Evolutionary conservation across 2,113 vertebrate species (phyloP).

Genomic region (Mirounga angustirostris): DNA sequence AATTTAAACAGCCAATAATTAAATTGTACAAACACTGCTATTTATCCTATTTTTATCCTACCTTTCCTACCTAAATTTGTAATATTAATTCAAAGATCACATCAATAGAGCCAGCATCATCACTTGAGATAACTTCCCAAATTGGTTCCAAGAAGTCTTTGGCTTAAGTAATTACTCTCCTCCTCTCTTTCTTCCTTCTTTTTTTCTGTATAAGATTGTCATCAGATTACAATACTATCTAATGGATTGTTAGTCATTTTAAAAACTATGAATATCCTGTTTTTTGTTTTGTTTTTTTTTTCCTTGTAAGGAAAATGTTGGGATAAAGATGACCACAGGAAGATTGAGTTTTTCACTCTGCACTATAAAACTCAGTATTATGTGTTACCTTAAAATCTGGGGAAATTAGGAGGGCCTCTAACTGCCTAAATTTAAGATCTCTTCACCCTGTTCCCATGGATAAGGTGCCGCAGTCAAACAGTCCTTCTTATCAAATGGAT

Average conservation of each 20-base stretch:
- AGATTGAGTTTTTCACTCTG: not conserved
- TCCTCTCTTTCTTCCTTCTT: not conserved
- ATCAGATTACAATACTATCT: not conserved
- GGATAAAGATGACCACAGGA: not conserved
- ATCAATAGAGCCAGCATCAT: not conserved
- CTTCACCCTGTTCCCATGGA: not conserved
- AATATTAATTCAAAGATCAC: not conserved
- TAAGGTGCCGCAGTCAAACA: not conserved
- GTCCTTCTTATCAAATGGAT: not conserved
- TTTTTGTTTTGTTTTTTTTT: not conserved
- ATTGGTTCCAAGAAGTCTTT: not conserved
- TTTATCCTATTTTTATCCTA: not conserved
- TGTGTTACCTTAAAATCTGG: not conserved
- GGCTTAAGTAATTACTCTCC: not conserved
- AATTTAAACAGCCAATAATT: not conserved
- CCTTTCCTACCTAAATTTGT: rapidly evolving
- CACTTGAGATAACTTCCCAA: rapidly evolving
- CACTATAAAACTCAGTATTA: not conserved
- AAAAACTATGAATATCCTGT: not conserved
- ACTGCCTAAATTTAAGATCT: not conserved
- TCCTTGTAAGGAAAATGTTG: not conserved
- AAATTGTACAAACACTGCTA: not conserved
- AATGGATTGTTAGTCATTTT: not conserved
- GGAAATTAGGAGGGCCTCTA: not conserved
- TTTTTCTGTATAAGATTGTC: not conserved